Conservation (phyloP, 2,888 invertebrate species). For the Choreutis nemorana region DNA sequence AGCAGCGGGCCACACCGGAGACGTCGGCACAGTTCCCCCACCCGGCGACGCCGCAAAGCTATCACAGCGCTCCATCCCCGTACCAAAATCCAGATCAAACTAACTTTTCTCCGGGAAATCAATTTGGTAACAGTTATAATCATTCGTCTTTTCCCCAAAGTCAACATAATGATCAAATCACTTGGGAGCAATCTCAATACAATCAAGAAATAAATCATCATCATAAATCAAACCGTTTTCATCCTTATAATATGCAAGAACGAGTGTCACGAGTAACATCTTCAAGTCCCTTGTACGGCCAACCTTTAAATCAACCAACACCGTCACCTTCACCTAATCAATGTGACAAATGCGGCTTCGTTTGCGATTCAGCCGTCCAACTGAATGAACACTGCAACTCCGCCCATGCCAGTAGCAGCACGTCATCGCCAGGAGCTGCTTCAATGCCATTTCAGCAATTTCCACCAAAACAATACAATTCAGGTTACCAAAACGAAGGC, state of each 20-base stretch:
- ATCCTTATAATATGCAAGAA: constrained; percentile 63
- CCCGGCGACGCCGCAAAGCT: constrained; percentile 72
- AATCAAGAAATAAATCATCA: constrained; percentile 39
- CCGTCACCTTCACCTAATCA: constrained; percentile 78
- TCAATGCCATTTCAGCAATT: constrained; percentile 62
- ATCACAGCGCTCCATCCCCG: constrained; percentile 72
- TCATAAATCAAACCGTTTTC: constrained; percentile 51
- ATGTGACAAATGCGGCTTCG: constrained; percentile 85
- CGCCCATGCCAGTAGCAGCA: constrained; percentile 65
- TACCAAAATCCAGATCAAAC: constrained; percentile 69
- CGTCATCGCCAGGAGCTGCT: constrained; percentile 39
- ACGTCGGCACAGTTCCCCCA: constrained; percentile 66
- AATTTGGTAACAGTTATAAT: constrained; percentile 55
- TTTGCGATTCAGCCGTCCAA: constrained; percentile 78
- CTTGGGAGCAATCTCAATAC: constrained; percentile 57
- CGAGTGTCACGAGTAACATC: constrained; percentile 60
- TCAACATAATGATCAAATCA: constrained; percentile 55
- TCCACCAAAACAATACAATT: constrained; percentile 50
- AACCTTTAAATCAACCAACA: constrained; percentile 70
- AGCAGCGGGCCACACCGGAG: constrained; percentile 66
- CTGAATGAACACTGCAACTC: constrained; percentile 78
- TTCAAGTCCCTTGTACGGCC: constrained; percentile 64
- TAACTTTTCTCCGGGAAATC: constrained; percentile 64
- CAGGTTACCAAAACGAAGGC: constrained; percentile 53
- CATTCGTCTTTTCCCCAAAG: constrained; percentile 60